phyloP scores from a whole-genome alignment of 2,888 invertebrate species.

The Thera obeliscata region DNA sequence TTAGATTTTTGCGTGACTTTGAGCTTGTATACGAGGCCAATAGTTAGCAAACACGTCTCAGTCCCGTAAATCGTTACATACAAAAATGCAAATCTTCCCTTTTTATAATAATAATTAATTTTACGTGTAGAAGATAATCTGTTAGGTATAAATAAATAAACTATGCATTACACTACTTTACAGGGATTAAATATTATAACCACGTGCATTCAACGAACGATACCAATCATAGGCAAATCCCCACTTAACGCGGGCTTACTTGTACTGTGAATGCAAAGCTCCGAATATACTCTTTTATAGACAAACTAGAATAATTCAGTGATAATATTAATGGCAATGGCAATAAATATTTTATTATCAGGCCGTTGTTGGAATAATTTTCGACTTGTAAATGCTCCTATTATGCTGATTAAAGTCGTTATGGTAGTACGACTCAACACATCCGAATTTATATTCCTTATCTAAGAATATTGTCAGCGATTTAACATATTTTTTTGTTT shows the following conservation, averaged over 20 bases:
- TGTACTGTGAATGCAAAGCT: slow-evolving; percentile 3
- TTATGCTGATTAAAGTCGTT: slow-evolving; percentile 47
- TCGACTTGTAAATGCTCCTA: slow-evolving; percentile 47
- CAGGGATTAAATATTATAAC: no score
- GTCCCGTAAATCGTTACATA: no score
- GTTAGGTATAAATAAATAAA: no score
- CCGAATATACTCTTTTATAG: slow-evolving; percentile 23
- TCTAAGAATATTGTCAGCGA: slow-evolving; percentile 50
- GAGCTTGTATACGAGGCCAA: no score
- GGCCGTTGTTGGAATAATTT: slow-evolving; percentile 45
- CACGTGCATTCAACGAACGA: no score
- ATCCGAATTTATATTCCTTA: slow-evolving; percentile 45
- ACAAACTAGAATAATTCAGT: slow-evolving; percentile 38
- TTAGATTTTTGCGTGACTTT: no score
- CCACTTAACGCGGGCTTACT: neutral
- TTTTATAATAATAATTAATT: no score
- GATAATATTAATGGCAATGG: slow-evolving; percentile 32
- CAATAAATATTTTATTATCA: slow-evolving; percentile 44
- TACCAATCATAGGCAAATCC: no score
- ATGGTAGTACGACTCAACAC: slow-evolving; percentile 40
- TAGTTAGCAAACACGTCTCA: no score
- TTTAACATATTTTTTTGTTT: slow-evolving; percentile 47
- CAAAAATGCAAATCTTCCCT: no score
- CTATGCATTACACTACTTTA: no score
- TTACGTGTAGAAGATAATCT: no score